Evolutionary conservation across 2,113 vertebrate genomes (phyloP).

Genomic region (Seriola aureovittata): DNA sequence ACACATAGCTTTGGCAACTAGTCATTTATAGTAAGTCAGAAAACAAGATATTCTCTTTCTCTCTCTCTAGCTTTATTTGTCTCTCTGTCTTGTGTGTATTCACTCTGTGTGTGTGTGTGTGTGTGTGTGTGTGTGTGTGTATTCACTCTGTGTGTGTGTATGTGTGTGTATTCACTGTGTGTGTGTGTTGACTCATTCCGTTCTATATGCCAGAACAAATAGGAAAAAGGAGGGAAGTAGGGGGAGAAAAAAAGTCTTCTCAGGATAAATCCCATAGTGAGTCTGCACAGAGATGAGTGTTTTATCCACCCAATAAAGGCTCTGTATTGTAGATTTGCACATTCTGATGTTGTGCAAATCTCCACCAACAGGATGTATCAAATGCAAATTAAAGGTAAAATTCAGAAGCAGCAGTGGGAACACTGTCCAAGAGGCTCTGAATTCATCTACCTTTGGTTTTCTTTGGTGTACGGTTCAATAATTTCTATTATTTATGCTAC

Average conservation of each 20-base stretch:
- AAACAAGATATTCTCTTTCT: neutral
- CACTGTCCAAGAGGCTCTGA: neutral
- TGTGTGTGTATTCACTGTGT: too few relatives aligned
- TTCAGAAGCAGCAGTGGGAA: neutral
- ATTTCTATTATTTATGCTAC: too few relatives aligned
- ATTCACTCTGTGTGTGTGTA: too few relatives aligned
- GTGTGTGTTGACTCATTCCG: neutral
- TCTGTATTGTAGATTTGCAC: neutral
- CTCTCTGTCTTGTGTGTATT: neutral
- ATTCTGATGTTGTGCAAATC: neutral
- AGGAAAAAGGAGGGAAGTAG: slow-evolving; percentile 23
- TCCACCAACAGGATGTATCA: neutral
- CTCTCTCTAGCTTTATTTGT: neutral
- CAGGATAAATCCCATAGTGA: slow-evolving; percentile 29
- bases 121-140: neutral
- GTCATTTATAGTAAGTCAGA: neutral
- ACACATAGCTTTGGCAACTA: neutral
- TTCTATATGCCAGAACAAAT: slow-evolving; percentile 33
- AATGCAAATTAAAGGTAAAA: neutral
- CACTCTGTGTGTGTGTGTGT: too few relatives aligned
- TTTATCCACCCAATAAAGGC: neutral
- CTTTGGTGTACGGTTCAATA: neutral
- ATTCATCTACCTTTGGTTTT: neutral
- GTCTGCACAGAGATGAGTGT: neutral
- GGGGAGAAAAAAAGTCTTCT: slow-evolving; percentile 3